Conservation (phyloP, 2,888 invertebrate species). For the Eupeodes latifasciatus region DNA sequence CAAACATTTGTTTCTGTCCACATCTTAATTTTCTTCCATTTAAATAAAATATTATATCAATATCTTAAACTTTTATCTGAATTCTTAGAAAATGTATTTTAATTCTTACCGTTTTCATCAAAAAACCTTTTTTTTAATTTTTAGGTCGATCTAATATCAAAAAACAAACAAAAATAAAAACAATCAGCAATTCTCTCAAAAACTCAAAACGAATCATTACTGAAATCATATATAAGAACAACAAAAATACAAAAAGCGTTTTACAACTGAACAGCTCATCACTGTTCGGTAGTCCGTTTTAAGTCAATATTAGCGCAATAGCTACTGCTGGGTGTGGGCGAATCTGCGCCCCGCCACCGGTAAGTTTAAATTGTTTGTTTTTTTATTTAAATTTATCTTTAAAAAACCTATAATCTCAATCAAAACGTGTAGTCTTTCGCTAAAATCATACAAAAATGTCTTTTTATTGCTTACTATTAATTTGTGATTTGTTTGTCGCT, state of each 20-base stretch:
- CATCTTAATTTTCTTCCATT: too few species aligned
- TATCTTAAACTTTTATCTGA: too few species aligned
- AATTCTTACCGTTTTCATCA: neutral
- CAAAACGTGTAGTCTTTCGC: neutral
- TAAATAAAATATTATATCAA: too few species aligned
- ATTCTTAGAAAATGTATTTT: too few species aligned
- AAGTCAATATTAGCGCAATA: constrained; percentile 85
- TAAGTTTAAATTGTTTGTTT: constrained; percentile 78
- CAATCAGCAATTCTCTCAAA: neutral
- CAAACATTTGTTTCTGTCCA: too few species aligned
- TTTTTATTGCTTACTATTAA: constrained; percentile 13
- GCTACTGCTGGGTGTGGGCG: constrained; percentile 85
- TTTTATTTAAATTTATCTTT: neutral
- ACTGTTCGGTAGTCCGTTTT: constrained; percentile 80
- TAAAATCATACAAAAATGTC: neutral
- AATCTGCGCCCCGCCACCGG: constrained; percentile 85
- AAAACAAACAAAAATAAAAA: too few species aligned
- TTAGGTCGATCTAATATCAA: neutral
- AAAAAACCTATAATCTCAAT: neutral
- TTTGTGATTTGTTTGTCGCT: constrained; percentile 19
- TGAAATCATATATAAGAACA: neutral
- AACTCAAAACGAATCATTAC: neutral
- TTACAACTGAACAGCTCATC: constrained; percentile 78
- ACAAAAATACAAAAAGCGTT: constrained; percentile 50
- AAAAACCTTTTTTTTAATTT: neutral